phyloP scores from a whole-genome alignment of 1,140 invertebrate genomes.

The Calosoma granatense region DNA sequence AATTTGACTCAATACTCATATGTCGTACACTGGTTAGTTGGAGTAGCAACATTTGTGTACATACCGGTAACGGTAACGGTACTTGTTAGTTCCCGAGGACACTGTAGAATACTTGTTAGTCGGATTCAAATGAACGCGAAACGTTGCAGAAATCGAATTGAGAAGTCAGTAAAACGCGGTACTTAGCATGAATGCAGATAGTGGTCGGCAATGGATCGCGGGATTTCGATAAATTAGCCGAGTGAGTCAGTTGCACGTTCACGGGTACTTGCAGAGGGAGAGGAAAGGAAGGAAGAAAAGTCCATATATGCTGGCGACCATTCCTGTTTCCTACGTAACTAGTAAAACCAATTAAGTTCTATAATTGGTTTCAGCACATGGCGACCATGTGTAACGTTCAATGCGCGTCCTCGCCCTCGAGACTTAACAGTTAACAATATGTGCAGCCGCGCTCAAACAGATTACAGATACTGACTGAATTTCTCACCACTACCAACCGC shows the following conservation, averaged over 20 bases:
- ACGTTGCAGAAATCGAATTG: background rate
- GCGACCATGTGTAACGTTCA: slow-evolving; percentile 1
- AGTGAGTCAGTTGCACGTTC: background rate
- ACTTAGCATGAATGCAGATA: background rate
- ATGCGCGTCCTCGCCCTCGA: background rate
- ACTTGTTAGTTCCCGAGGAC: too few species aligned
- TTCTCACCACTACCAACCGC: too few species aligned
- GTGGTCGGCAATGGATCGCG: background rate
- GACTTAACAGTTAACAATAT: slow-evolving; percentile 4
- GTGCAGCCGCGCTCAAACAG: background rate
- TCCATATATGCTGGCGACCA: background rate
- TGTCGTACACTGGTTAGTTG: too few species aligned
- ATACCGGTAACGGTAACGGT: too few species aligned
- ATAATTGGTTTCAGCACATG: slow-evolving; percentile 8
- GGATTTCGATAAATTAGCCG: background rate
- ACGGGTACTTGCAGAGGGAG: too few species aligned
- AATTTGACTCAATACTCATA: too few species aligned
- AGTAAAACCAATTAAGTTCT: background rate
- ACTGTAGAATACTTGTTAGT: too few species aligned
- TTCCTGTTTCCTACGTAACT: background rate
- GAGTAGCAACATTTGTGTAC: too few species aligned
- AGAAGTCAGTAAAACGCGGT: background rate
- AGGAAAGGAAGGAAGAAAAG: too few species aligned
- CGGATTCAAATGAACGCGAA: too few species aligned
- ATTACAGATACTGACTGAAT: slow-evolving; percentile 1